Base-by-base conservation (phyloP, 2,888 invertebrate species). In the Noctua janthe region DNA sequence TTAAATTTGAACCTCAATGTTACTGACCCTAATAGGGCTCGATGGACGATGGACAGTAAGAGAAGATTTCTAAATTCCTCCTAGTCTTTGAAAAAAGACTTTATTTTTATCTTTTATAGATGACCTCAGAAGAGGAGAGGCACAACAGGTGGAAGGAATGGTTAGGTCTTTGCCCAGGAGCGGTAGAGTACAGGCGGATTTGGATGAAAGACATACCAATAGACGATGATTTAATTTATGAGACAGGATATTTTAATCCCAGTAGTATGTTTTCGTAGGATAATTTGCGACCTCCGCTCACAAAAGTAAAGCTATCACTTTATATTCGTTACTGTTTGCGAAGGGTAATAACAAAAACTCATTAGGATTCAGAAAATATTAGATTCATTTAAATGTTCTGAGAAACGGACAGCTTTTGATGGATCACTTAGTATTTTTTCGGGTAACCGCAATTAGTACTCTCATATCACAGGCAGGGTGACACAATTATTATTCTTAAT, bases 1-100 rank as follows among this genome's bases (percentile, higher is more conserved):
- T 66, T 47, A 39, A 56, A 81, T 39, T 54, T 74, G 17, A 47
- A 29, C 69, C 35, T 51, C 23, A 56, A 64, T 70, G 23, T 59
- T 54, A 29, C 13, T 56, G 29, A 66, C 20, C 49, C 17, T 11
- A 56, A 17, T 43, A 49, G 17, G 7, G 23, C 15, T 15, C 17
- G 17, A 13, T n/a, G 13, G 17, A 59, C n/a, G 17, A 62, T n/a
- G 49, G 23, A 17, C 11, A 23, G 56, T 47, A 74, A 17, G 23
- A 71, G 15, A 39, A n/a, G 29, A 29, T 29, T 29, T 13, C 13
- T 2, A 56, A 56, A 56, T 1, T 56, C 11, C 23, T n/a, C n/a
- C 59, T 59, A 59, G 59, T 59, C 59, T 59, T 59, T 13, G 20
- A n/a, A 13, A n/a, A 59, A 56, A 56, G 29, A 3, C 0, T 56